Base-by-base conservation (phyloP, 2,113 vertebrate genomes). In the Amazona vittata region DNA sequence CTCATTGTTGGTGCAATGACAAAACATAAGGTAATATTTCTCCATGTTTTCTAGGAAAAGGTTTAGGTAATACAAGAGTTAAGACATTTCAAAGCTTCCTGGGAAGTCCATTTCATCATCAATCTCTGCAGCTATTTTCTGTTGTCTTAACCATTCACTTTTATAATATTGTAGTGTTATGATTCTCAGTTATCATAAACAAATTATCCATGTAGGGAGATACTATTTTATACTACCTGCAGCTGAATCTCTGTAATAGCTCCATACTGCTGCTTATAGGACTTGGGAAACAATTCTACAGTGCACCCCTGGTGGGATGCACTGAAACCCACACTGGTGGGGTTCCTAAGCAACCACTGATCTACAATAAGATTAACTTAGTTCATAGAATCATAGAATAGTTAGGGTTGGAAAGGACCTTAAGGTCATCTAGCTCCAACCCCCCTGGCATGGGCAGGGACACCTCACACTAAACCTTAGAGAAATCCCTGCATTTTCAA, bases 1-100 rank as follows among this genome's bases (percentile, higher is more conserved):
- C 98, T 99, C 65, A 99, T 99, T 24, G 99, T 99, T 16, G 99
- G 99, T 49, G 99, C 99, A 24, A 98, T 99, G 98, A 99, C 99
- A 5, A 99, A 98, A 96, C 98, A 99, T 92, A 99, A 99, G 99
- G 99, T 99, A 98, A 90, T 21, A 10, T 29, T 74, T 86, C 59
- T 50, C 35, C 10, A 3, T 10, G 26, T 62, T 60, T 94, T 53
- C 60, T 75, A 46, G 63, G 44, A 83, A 83, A 79, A 71, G 35
- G 13, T 25, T n/a, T 84, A 47, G 43, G 31, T 53, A 74, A 71
- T 33, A 17, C 55, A 22, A 59, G 70, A 47, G 35, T 77, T 49
- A 62, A 60, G 64, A 17, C 9, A 35, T 83, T 77, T 75, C 3
- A 2, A 83, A 92, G 46, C 19, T 89, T 92, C 37, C 65, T 49